A percentile compares a stretch with the other conserved stretches of the same genome.
These are phyloP conservation scores for Aphelenchoides fujianensis DNA, from an alignment of 1,140 invertebrate genomes.

Conservation along the genomic window DNA sequence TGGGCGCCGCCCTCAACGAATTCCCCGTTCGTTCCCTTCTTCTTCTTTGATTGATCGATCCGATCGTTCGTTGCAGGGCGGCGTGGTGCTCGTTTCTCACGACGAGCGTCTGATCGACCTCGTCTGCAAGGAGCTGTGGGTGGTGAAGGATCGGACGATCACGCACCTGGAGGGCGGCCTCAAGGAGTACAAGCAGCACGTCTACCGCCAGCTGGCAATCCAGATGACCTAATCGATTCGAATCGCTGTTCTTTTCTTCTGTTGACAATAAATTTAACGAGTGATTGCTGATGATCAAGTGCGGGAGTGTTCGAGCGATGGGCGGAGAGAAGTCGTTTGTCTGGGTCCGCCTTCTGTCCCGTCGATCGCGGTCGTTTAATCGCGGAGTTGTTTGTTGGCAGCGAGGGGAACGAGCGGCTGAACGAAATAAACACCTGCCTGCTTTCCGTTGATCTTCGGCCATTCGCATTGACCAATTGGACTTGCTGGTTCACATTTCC, in stretches of 20 bases:
- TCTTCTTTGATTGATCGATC: no score
- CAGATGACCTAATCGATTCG: slow-evolving; percentile 6
- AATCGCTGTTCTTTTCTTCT: not conserved
- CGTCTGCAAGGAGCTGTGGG: slow-evolving; percentile 95
- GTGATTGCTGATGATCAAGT: no score
- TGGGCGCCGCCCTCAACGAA: slow-evolving; percentile 66
- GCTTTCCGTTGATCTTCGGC: no score
- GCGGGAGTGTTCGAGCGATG: not conserved
- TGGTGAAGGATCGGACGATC: slow-evolving; percentile 81
- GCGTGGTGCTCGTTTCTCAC: slow-evolving; percentile 95
- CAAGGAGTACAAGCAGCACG: slow-evolving; percentile 87
- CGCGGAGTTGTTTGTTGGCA: not conserved
- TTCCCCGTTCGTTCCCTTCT: no score
- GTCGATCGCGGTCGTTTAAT: not conserved
- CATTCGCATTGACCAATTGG: no score
- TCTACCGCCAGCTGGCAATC: slow-evolving; percentile 80
- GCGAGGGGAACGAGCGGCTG: not conserved
- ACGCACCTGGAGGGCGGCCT: slow-evolving; percentile 89
- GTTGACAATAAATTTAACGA: not conserved
- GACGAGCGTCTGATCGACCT: slow-evolving; percentile 93
- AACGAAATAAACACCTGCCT: no score
- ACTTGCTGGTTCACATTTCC: no score
- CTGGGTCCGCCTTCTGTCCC: not conserved
- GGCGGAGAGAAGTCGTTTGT: not conserved
- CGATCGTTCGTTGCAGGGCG: no score